Base-by-base conservation (phyloP, 37 sponge, comb jelly and placozoan genomes). In the Ephydatia muelleri region DNA sequence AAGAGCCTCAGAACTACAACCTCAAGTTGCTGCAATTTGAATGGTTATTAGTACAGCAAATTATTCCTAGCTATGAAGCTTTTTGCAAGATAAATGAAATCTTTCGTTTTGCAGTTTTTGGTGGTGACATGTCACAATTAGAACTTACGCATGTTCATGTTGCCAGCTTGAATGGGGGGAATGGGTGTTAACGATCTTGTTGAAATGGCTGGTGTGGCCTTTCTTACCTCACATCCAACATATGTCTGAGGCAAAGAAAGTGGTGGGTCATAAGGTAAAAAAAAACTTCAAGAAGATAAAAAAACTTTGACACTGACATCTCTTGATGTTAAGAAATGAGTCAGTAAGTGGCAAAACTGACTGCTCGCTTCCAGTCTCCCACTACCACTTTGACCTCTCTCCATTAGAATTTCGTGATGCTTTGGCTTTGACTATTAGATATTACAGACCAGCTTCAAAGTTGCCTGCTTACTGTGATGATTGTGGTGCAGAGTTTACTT, bases 381-480 rank as follows among this genome's bases (percentile, higher is more conserved):
- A 38, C 4, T 78, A 84, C 26, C n/a, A n/a, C n/a, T n/a, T n/a
- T n/a, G n/a, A n/a, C n/a, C n/a, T n/a, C n/a, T n/a, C n/a, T n/a
- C n/a, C n/a, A n/a, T n/a, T n/a, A n/a, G n/a, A n/a, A n/a, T n/a
- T n/a, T n/a, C n/a, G n/a, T n/a, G n/a, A n/a, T 78, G 67, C 14
- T 84, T 76, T 67, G 78, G 77, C 26, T 43, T 76, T 3, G 29
- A 77, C 33, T 39, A 68, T 34, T 77, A 23, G 76, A 77, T 31
- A 40, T 77, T 33, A 78, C 76, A n/a, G n/a, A n/a, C n/a, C n/a
- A n/a, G n/a, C n/a, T n/a, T n/a, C n/a, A n/a, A n/a, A n/a, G n/a
- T n/a, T 84, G 85, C 85, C 69, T 47, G 76, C 3, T n/a, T n/a
- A 11, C 23, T 83, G 75, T 73, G 83, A 83, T 73, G 83, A 75